A percentile compares a stretch with the other conserved stretches of the same genome.
phyloP scores from a whole-genome alignment of 2,797 vertebrate species.

The Tapirus indicus region DNA sequence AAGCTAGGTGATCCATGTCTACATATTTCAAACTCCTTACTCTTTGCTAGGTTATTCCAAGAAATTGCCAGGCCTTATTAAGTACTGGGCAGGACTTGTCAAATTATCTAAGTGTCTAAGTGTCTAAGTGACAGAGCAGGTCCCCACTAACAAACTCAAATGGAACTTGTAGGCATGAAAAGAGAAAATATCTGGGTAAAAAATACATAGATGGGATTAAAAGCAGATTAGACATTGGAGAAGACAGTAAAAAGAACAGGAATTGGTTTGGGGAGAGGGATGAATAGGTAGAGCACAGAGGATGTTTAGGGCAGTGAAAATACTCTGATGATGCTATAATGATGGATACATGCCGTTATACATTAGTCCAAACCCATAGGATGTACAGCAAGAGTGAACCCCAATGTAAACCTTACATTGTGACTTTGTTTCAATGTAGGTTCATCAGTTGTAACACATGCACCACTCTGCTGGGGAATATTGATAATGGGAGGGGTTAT shows the following conservation, averaged over 20 bases:
- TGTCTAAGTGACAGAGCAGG: neutral
- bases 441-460: neutral
- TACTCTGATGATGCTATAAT: neutral
- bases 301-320: neutral
- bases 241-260: neutral
- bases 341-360: neutral
- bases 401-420: no score
- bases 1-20: neutral
- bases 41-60: neutral
- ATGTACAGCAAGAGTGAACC: neutral
- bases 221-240: neutral
- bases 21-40: neutral
- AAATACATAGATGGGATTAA: neutral
- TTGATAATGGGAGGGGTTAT: neutral
- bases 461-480: neutral
- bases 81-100: neutral
- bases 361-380: neutral
- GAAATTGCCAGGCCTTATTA: neutral
- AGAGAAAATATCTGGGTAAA: neutral
- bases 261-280: neutral
- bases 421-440: no score
- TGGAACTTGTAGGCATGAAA: neutral
- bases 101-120: neutral
- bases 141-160: neutral
- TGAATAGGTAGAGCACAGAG: neutral